These are phyloP conservation scores for Mormyrops attenuatus DNA, from an alignment of 2,797 vertebrate genomes.

Conservation along the genomic window DNA sequence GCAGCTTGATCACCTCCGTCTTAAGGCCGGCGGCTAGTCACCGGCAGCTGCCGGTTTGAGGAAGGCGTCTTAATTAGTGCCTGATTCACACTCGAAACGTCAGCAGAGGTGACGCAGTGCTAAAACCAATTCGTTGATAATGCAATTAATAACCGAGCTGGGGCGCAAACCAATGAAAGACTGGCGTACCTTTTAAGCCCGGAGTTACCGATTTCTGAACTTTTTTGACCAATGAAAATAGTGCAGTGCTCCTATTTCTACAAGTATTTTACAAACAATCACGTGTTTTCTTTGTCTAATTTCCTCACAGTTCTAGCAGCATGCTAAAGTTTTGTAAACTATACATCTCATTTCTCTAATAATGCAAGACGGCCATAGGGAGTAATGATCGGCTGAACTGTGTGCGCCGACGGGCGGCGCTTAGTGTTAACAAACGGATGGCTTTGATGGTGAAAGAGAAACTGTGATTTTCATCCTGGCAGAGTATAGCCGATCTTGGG, in stretches of 20 bases:
- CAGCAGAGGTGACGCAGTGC: background rate
- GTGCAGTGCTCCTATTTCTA: background rate
- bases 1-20: slow-evolving; percentile 32
- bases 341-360: background rate
- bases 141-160: background rate
- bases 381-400: background rate
- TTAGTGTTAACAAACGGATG: slow-evolving; percentile 47
- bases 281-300: background rate
- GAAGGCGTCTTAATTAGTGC: background rate
- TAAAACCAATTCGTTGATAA: background rate
- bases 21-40: background rate
- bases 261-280: background rate
- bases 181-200: background rate
- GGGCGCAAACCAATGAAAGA: background rate
- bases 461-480: slow-evolving; percentile 52
- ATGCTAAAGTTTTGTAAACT: background rate
- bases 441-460: slow-evolving; percentile 50
- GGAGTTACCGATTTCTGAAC: background rate
- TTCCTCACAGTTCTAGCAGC: background rate
- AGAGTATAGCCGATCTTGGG: slow-evolving; percentile 48
- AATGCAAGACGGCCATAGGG: background rate
- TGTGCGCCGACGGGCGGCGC: too few relatives aligned
- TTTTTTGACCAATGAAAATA: background rate
- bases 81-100: background rate
- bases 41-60: background rate